These are phyloP conservation scores for Proisotoma minuta DNA, from an alignment of 2,888 invertebrate species.

Conservation along the genomic window DNA sequence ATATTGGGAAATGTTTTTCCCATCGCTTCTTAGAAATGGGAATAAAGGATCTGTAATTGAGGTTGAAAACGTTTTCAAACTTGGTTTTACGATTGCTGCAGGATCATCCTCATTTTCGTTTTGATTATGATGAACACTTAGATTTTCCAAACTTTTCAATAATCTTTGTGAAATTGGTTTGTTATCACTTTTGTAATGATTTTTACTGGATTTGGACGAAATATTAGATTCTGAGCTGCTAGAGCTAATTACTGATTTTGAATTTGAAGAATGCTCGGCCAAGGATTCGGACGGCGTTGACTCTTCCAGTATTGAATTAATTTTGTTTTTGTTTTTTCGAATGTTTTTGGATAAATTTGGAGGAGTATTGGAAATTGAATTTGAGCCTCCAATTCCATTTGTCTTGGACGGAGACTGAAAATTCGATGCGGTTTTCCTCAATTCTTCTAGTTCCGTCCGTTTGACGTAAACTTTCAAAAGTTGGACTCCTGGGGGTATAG, in stretches of 20 bases:
- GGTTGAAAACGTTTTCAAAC: constrained; percentile 18
- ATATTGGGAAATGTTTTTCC: constrained; percentile 67
- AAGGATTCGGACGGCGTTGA: constrained; percentile 32
- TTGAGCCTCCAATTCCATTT: constrained; percentile 12
- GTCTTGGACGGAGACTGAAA: constrained; percentile 37
- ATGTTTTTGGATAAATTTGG: not conserved
- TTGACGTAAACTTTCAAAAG: constrained; percentile 72
- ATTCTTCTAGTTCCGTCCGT: constrained; percentile 55
- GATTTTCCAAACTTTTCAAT: constrained; percentile 33
- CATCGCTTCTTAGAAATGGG: constrained; percentile 70
- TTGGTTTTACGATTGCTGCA: no score
- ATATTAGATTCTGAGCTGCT: not conserved
- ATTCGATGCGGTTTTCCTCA: constrained; percentile 30
- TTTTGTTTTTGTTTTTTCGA: constrained; percentile 23
- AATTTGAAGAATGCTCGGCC: not conserved
- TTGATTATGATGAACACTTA: constrained; percentile 1
- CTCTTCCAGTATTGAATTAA: constrained; percentile 38
- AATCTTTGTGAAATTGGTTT: constrained; percentile 21
- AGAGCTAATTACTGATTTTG: not conserved
- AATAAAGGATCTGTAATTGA: constrained; percentile 67
- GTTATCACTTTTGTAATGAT: constrained; percentile 32
- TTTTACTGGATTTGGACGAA: no score
- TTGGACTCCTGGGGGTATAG: constrained; percentile 75
- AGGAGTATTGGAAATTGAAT: not conserved
- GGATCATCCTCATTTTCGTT: not conserved